Base-by-base conservation (phyloP, 2,888 invertebrate species). In the Oxytorus armatus region DNA sequence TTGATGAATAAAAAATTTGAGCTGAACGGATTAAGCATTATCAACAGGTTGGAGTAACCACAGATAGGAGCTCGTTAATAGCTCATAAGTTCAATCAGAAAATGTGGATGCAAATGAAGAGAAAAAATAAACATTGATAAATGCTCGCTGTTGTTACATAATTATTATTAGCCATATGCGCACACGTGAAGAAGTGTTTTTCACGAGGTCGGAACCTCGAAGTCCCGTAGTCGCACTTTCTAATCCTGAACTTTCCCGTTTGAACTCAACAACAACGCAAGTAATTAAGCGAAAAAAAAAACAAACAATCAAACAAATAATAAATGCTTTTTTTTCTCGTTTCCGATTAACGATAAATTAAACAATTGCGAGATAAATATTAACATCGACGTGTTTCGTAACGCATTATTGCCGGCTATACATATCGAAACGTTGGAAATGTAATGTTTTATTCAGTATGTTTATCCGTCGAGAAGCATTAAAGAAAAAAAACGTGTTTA, bases 101-200 rank as follows among this genome's bases (percentile, higher is more conserved):
- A 47, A 18, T 10, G 18, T 16, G 8, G 10, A 29, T 29, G 5
- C 8, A 42, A 42, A 42, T 42, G 29, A 49, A n/a, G 7, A 57
- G 8, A 10, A 36, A 57, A 33, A 33, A 36, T 16, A 8, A 57
- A 36, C 18, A 23, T 29, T 14, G 11, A 47, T 16, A 11, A 65
- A 29, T 65, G 29, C n/a, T 29, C 18, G 25, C 51, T 66, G 51
- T 66, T 66, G 51, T 51, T 51, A 14, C 36, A 49, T 8, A 21
- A 65, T 36, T 66, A 23, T 66, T 51, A 66, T 66, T 36, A 39
- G 66, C 66, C 8, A 66, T n/a, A n/a, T n/a, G n/a, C n/a, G 2
- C 36, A 3, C 11, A 51, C 36, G 5, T n/a, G 51, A 23, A 47
- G 63, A 61, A 63, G 44, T 49, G 5, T 36, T 49, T 51, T 23